Evolutionary conservation across 2,888 invertebrate species (phyloP).

Genomic region (Tenthredo livida): DNA sequence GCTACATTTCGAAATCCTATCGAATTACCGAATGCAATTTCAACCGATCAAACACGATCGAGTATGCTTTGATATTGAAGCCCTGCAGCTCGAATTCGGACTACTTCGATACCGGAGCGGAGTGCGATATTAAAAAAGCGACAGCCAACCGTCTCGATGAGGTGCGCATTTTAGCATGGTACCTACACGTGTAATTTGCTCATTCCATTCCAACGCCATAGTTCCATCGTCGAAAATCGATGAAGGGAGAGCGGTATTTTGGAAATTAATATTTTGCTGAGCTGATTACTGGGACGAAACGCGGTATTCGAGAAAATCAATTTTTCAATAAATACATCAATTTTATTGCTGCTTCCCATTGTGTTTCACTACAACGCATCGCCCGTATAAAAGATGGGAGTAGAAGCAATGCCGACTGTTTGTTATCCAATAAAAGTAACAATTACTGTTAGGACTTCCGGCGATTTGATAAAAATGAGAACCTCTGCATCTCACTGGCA

Average conservation of each 20-base stretch:
- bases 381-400: neutral
- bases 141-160: conserved; percentile 9
- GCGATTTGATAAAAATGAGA: conserved; percentile 24
- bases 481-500: conserved; percentile 12
- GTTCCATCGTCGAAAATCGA: neutral
- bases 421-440: neutral
- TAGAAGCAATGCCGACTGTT: neutral
- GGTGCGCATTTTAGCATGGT: neutral
- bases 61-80: conserved; percentile 47
- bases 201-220: neutral
- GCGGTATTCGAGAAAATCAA: neutral
- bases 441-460: neutral
- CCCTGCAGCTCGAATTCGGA: conserved; percentile 46
- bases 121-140: conserved; percentile 45
- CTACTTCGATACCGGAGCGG: neutral
- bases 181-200: neutral
- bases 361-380: neutral
- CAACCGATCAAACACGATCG: conserved; percentile 49
- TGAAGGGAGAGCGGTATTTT: neutral
- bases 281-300: neutral
- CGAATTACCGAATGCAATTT: conserved; percentile 52
- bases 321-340: neutral
- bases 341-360: neutral
- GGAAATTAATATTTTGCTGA: neutral
- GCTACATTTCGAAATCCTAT: conserved; percentile 45